Base-by-base conservation (phyloP, 2,113 vertebrate species). In the Bubo blakistoni region DNA sequence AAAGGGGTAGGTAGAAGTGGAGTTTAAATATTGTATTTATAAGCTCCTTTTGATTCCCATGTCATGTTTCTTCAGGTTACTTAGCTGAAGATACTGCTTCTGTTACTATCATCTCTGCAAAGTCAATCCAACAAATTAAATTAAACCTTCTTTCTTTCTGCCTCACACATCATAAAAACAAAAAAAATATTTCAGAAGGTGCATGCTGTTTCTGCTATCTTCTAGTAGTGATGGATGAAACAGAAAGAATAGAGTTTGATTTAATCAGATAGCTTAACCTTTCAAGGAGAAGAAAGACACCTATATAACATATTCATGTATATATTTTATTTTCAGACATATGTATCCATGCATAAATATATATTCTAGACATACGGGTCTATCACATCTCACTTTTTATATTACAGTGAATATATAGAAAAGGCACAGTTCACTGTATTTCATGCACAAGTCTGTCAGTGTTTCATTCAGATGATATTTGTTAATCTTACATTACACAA, bases 181-280 rank as follows among this genome's bases (percentile, higher is more conserved):
- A 61, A 63, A 59, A 74, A 36, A 77, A 57, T 34, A 81, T 71
- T 92, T 89, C 74, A 52, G 70, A 81, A 94, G n/a, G 46, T 89
- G 62, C 32, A 34, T 79, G 21, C 49, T 94, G 52, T 95, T 96
- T 94, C 91, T 91, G 44, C 61, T 97, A 77, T 90, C 83, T 96
- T 47, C 49, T 96, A 34, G 51, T 94, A 72, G 74, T 97, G 91
- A 95, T 82, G 67, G 73, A 87, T 96, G 89, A 93, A 94, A 95
- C 76, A 84, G 73, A 96, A 91, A 80, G 83, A 85, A 88, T 8
- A 62, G 62, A 82, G 15, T 69, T 91, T 82, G 86, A 91, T 92
- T 96, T 94, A 95, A 94, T 94, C 96, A 94, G 61, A 72, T 65
- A 84, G 44, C 57, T 95, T 95, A 95, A 97, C 94, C 94, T 94